Evolutionary conservation across 2,888 invertebrate genomes (phyloP).

Genomic region (Trachelus iudaicus): DNA sequence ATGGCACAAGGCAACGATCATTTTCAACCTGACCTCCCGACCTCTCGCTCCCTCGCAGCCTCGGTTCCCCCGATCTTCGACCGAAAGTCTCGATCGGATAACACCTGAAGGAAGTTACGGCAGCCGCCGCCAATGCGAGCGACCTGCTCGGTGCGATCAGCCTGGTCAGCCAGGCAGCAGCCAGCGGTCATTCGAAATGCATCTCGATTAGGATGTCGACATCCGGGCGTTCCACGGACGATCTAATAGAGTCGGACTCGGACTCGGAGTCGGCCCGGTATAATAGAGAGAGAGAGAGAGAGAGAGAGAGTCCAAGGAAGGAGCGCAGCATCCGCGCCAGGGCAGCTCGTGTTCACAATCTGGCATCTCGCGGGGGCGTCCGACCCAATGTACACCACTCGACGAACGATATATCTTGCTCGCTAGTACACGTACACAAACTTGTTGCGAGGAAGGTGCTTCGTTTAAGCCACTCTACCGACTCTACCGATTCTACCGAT

Average conservation of each 20-base stretch:
- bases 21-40: too few species aligned
- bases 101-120: too few species aligned
- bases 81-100: too few species aligned
- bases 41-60: too few species aligned
- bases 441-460: not conserved
- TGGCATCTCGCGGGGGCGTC: constrained; percentile 6
- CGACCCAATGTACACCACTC: constrained; percentile 1
- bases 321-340: constrained; percentile 1
- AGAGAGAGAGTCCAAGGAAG: not conserved
- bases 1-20: too few species aligned
- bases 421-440: constrained; percentile 2
- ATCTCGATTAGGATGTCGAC: constrained; percentile 5
- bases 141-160: too few species aligned
- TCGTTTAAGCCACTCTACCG: not conserved
- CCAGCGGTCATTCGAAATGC: not conserved
- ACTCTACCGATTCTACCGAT: not conserved
- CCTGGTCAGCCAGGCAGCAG: not conserved
- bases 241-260: constrained; percentile 3
- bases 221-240: constrained; percentile 1
- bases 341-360: constrained; percentile 3
- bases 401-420: constrained; percentile 5
- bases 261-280: not conserved
- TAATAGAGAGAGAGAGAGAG: not conserved
- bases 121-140: too few species aligned
- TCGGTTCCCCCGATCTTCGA: too few species aligned